These are phyloP conservation scores for Dasyornis broadbenti DNA, from an alignment of 2,113 vertebrate genomes.

Conservation along the genomic window DNA sequence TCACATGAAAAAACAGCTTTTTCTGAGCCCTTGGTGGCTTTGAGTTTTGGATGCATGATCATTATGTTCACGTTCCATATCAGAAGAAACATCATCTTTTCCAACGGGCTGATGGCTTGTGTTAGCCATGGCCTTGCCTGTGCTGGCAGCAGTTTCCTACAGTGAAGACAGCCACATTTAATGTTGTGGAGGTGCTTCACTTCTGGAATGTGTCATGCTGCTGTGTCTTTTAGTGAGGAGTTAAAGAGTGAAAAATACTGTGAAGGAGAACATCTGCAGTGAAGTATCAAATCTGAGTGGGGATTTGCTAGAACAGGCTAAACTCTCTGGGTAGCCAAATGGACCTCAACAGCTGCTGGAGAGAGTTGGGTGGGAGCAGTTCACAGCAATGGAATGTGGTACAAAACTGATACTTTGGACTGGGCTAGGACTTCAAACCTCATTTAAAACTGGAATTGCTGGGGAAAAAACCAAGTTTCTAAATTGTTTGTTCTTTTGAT, in stretches of 20 bases:
- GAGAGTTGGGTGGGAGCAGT: background rate
- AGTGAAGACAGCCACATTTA: background rate
- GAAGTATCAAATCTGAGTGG: background rate
- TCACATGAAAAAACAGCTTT: background rate
- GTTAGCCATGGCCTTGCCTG: background rate
- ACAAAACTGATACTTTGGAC: background rate
- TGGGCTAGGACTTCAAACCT: background rate
- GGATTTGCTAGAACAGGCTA: background rate
- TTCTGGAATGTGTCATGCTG: background rate
- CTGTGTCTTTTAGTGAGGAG: background rate
- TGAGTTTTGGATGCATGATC: background rate
- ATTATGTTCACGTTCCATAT: background rate
- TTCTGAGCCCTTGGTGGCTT: background rate
- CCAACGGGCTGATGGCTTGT: background rate
- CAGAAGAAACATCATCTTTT: background rate
- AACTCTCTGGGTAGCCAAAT: background rate
- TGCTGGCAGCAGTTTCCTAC: background rate
- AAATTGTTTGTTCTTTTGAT: background rate
- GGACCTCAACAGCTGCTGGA: background rate
- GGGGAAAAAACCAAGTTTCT: background rate
- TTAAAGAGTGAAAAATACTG: background rate
- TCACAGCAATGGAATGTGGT: background rate
- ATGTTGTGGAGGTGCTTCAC: background rate
- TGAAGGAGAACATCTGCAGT: background rate
- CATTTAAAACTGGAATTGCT: background rate